Evolutionary conservation across 2,888 invertebrate genomes (phyloP), one percentile per base, ranked within the genome.

Genomic region (Euproctis similis): DNA sequence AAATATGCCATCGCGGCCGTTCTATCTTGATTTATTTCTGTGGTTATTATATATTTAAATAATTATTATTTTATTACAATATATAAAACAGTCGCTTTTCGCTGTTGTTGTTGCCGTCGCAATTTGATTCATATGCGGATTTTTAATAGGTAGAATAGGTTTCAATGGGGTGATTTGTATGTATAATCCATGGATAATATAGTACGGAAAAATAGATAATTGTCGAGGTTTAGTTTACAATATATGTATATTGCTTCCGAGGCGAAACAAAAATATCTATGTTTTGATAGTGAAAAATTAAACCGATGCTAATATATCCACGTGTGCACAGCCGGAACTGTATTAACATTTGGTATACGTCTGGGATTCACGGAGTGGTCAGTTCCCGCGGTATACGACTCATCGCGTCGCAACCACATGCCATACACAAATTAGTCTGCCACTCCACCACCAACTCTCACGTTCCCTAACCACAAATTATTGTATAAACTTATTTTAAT

Each of bases 351-450:
- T 68, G 65, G 60, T 55, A 44, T 42, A 33, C 55, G 58, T 64
- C 59, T 65, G 66, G 69, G 63, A 68, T 45, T 53, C 56, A 52
- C 55, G 18, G 34, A 45, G 51, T 44, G 63, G 53, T 34, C 59
- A 57, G 59, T 70, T 71, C 71, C 70, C 70, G 66, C 62, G 60
- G 43, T 52, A 23, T 29, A 28, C 37, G 8, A 13, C 48, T 35
- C 40, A 43, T 48, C 42, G 33, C n/a, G n/a, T n/a, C n/a, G 14
- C 34, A 21, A 35, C 51, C 66, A 65, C 71, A 70, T 71, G 71
- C 63, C 49, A 68, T 67, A 46, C 49, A 55, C 62, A 59, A 68
- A 72, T 72, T 72, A 71, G 39, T 34, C 42, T 40, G 56, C 63
- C 63, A 31, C 4, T 42, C 42, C 53, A 24, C 64, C 63, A 31